These are phyloP conservation scores for Myopa testacea DNA, from an alignment of 2,888 invertebrate species.

Conservation along the genomic window DNA sequence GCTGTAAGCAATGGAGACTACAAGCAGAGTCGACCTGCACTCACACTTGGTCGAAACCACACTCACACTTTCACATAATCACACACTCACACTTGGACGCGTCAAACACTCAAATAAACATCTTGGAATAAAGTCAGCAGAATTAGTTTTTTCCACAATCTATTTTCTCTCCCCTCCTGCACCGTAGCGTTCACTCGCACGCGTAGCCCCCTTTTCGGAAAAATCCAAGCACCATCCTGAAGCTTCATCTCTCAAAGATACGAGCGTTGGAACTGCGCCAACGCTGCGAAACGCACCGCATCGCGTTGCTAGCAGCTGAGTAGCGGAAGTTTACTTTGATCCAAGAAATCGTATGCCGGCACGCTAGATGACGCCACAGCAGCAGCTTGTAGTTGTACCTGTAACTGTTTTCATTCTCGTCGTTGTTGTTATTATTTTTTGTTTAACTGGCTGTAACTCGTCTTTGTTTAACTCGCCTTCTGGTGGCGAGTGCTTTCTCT, in stretches of 20 bases:
- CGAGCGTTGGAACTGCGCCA: too few species aligned
- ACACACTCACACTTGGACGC: neutral
- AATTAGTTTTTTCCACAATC: neutral
- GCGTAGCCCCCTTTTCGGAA: neutral
- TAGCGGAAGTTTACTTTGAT: neutral
- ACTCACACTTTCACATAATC: slow-evolving; percentile 1
- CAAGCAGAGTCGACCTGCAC: neutral
- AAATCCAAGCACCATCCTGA: neutral
- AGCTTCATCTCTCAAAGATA: neutral
- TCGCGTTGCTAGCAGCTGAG: neutral
- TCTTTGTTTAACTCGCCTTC: too few species aligned
- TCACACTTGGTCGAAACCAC: neutral
- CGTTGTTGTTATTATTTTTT: too few species aligned
- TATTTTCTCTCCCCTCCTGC: neutral
- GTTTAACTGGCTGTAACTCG: too few species aligned
- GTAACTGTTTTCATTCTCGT: too few species aligned
- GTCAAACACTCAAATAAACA: neutral
- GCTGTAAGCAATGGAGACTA: neutral
- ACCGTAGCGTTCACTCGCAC: neutral
- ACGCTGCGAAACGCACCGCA: neutral
- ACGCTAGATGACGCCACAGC: too few species aligned
- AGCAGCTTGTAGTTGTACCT: too few species aligned
- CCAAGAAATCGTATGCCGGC: too few species aligned
- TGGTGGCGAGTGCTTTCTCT: too few species aligned
- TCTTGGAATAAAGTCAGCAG: neutral